Conservation (phyloP, 2,113 vertebrate genomes). For the Halcyon senegalensis region DNA sequence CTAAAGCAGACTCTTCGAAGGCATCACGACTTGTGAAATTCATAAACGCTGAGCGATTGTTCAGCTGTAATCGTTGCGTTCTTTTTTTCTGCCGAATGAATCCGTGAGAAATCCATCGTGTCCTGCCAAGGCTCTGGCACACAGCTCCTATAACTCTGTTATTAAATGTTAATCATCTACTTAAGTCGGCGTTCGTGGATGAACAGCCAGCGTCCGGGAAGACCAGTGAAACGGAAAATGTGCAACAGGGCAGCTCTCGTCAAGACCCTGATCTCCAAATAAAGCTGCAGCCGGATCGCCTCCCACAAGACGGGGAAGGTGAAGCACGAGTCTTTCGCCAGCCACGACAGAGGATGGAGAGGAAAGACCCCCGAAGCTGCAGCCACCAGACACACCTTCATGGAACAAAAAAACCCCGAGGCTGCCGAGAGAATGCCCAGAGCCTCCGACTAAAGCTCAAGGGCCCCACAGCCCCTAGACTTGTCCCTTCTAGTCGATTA, state of each 20-base stretch:
- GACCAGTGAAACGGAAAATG: neutral
- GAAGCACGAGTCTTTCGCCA: fast-evolving
- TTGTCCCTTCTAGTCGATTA: fast-evolving
- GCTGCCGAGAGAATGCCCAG: neutral
- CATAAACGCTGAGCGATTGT: neutral
- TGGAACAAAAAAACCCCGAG: too few species aligned
- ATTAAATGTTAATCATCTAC: neutral
- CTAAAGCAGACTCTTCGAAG: neutral
- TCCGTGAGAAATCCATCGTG: neutral
- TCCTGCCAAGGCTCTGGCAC: neutral
- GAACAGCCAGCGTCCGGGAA: neutral
- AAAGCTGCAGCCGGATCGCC: neutral
- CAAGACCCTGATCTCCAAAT: neutral
- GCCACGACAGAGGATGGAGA: neutral
- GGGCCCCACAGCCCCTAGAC: neutral
- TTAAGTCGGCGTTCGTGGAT: fast-evolving
- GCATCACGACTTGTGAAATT: neutral
- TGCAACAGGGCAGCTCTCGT: neutral
- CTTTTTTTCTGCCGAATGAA: neutral
- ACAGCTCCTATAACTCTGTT: neutral
- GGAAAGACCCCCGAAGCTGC: neutral
- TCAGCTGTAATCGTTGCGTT: neutral
- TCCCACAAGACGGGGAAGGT: neutral
- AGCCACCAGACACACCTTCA: neutral
- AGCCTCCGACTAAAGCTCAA: neutral